These are phyloP conservation scores for Palloptera scutellata DNA, from an alignment of 2,888 invertebrate genomes.

Conservation along the genomic window DNA sequence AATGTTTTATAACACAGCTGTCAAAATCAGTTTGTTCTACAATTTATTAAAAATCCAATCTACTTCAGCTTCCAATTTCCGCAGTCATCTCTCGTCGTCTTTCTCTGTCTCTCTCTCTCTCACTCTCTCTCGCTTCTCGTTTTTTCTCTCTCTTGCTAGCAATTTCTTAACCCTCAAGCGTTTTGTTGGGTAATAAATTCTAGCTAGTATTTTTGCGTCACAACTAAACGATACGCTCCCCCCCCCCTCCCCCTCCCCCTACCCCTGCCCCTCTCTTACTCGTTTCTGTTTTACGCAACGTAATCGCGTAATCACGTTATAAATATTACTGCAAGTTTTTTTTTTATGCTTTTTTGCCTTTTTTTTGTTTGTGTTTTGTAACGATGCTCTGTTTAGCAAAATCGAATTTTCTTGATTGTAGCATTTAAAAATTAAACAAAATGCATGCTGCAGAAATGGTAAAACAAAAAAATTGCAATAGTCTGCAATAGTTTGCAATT, in stretches of 20 bases:
- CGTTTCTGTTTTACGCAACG: constrained; percentile 5
- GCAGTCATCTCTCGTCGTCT: constrained; percentile 3
- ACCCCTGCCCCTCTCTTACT: constrained; percentile 27
- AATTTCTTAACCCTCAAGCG: constrained; percentile 8
- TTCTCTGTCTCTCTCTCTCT: too few relatives aligned
- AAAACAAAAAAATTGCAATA: constrained; percentile 7
- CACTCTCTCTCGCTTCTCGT: too few relatives aligned
- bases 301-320: constrained; percentile 43
- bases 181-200: constrained; percentile 47
- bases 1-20: constrained; percentile 39
- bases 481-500: constrained; percentile 10
- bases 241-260: too few relatives aligned
- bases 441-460: constrained; percentile 1
- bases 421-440: not conserved
- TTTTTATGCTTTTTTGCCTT: constrained; percentile 21
- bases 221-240: not conserved
- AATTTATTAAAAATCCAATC: constrained; percentile 51
- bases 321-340: constrained; percentile 24
- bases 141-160: too few relatives aligned
- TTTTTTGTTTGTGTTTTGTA: constrained; percentile 16
- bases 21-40: constrained; percentile 49
- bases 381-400: constrained; percentile 48
- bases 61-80: constrained; percentile 16
- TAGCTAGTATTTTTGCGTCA: constrained; percentile 47
- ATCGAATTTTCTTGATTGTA: constrained; percentile 61